Percentiles rank a stretch among this genome's conserved stretches.
These are phyloP conservation scores for Urophycis tenuis DNA, from an alignment of 2,797 vertebrate genomes.

Conservation along the genomic window DNA sequence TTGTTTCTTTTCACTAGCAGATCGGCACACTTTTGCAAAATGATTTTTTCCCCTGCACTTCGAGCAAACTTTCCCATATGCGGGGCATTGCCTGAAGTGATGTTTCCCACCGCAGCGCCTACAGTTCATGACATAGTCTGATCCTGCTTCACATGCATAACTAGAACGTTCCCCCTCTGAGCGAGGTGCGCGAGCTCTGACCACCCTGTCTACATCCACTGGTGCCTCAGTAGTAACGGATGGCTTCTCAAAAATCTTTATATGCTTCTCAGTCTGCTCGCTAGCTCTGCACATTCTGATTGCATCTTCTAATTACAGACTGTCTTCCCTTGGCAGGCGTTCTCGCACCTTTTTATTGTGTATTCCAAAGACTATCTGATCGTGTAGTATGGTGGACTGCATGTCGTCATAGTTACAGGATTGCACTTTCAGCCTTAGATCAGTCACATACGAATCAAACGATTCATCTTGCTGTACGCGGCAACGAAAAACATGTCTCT, in stretches of 20 bases:
- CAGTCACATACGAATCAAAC: no score
- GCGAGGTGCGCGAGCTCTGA: not conserved
- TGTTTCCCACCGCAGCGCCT: not conserved
- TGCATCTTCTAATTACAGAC: not conserved
- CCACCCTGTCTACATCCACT: no score
- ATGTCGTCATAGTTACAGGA: conserved; percentile 11
- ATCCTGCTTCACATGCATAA: not conserved
- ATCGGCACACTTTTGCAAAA: not conserved
- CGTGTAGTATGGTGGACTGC: conserved; percentile 12
- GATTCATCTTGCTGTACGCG: no score
- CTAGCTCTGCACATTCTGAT: not conserved
- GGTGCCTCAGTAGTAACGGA: not conserved
- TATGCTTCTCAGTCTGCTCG: not conserved
- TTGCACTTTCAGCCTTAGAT: conserved; percentile 8
- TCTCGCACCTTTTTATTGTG: not conserved
- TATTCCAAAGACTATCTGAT: conserved; percentile 11
- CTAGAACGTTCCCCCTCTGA: not conserved
- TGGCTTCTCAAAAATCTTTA: not conserved
- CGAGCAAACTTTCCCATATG: not conserved
- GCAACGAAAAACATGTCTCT: conserved; percentile 3
- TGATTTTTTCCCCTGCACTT: conserved; percentile 1
- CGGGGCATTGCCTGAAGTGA: not conserved
- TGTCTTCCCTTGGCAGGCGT: not conserved
- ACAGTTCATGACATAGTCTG: not conserved
- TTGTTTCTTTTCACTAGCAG: not conserved